phyloP scores from a whole-genome alignment of 2,113 vertebrate genomes.

The Hystrix cristata region DNA sequence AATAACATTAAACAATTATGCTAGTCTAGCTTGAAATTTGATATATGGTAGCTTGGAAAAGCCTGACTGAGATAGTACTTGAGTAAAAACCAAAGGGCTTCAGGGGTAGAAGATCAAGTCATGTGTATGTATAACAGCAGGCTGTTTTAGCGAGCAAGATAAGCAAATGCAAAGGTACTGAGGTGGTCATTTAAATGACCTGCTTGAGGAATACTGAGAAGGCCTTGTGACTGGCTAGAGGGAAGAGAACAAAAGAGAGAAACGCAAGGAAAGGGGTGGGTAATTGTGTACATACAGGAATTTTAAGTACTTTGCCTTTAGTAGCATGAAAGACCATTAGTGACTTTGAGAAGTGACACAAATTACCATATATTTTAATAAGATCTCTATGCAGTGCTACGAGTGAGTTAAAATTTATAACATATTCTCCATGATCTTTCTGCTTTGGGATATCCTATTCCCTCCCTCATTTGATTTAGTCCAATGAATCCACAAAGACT shows the following conservation, averaged over 20 bases:
- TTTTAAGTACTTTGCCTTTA: neutral
- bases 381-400: neutral
- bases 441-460: neutral
- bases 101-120: neutral
- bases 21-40: neutral
- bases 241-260: neutral
- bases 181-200: neutral
- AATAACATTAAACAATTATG: neutral
- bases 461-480: neutral
- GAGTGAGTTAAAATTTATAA: slow-evolving; percentile 10
- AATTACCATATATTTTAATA: neutral
- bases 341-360: slow-evolving; percentile 11
- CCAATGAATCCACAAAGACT: neutral
- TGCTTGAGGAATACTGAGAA: neutral
- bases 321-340: neutral
- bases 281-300: neutral
- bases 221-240: neutral
- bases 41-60: neutral
- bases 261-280: neutral
- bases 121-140: neutral
- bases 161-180: neutral
- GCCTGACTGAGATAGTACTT: neutral
- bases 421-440: neutral
- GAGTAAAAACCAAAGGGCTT: neutral
- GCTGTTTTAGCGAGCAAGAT: neutral